Evolutionary conservation across 2,888 invertebrate species (phyloP), one percentile per base, ranked within the genome.

Genomic region (Odontothrips loti): DNA sequence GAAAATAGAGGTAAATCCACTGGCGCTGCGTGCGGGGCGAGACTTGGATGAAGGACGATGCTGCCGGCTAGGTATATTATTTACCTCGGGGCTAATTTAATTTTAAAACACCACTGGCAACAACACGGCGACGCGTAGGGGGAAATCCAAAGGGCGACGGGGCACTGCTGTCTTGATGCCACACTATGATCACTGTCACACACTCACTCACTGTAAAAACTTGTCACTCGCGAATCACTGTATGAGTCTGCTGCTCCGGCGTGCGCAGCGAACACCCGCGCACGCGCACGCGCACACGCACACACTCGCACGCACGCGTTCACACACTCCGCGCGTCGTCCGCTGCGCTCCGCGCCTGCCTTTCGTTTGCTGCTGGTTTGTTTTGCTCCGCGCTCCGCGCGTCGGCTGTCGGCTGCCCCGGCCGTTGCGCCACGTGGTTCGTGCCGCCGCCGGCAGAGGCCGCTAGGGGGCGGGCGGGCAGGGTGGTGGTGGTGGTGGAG

Each of bases 381-480:
- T 75, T 75, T 75, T 75, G 68, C 68, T 75, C 27, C 27, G 68
- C n/a, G 68, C 68, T n/a, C 12, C 17, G 58, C 58, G 58, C 58
- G 58, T 75, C 68, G 68, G 68, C 68, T 75, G 58, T n/a, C 58
- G 51, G 51, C 51, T 10, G 15, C 15, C 58, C 27, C 68, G 68
- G 68, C 68, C 68, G 68, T 75, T 75, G 68, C 68, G 68, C 68
- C 68, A 75, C 23, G 6, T 27, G 68, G 23, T 75, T 75, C 27
- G 68, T 27, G 23, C 68, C 68, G 68, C 68, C 68, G 68, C 68
- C 68, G 68, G 27, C 23, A 95, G 87, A 95, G 94, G 83, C n/a
- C 96, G 93, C 96, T 95, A 96, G 84, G 93, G 93, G 0, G 88
- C 88, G 0, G 87, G 86, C 23, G 82, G 82, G n/a, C 84, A 83